phyloP scores from a whole-genome alignment of 1,140 invertebrate genomes.

The Mamestra configurata region DNA sequence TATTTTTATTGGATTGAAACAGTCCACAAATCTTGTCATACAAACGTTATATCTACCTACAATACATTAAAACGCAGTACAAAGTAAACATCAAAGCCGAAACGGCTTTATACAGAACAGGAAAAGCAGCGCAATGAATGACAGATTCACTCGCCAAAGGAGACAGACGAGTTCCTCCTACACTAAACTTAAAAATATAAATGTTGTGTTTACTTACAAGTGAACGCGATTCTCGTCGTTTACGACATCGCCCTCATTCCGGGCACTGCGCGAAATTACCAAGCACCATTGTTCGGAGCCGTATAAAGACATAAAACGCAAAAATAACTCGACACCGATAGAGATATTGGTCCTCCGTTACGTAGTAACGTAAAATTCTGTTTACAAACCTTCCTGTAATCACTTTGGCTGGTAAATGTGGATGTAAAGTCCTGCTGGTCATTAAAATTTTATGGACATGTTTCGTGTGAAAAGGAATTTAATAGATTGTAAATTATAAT shows the following conservation, averaged over 20 bases:
- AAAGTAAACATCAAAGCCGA: conserved; percentile 2
- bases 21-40: too few relatives aligned
- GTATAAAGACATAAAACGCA: conserved; percentile 48
- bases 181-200: conserved; percentile 52
- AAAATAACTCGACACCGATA: conserved; percentile 46
- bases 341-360: conserved; percentile 43
- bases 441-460: conserved; percentile 30
- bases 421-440: conserved; percentile 27
- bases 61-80: neutral
- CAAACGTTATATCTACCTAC: neutral
- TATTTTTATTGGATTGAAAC: too few relatives aligned
- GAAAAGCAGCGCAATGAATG: conserved; percentile 36
- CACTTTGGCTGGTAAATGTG: conserved; percentile 33
- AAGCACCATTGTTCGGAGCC: conserved; percentile 44
- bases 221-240: conserved; percentile 36
- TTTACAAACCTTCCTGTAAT: conserved; percentile 42
- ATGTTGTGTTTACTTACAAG: conserved; percentile 48
- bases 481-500: conserved; percentile 34
- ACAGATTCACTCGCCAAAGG: conserved; percentile 20
- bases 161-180: conserved; percentile 28
- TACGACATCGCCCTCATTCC: conserved; percentile 46
- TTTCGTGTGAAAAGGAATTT: conserved; percentile 30
- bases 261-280: conserved; percentile 45
- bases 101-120: conserved; percentile 26
- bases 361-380: conserved; percentile 43